Conservation (phyloP, 1,140 invertebrate genomes). For the Sipha flava region DNA sequence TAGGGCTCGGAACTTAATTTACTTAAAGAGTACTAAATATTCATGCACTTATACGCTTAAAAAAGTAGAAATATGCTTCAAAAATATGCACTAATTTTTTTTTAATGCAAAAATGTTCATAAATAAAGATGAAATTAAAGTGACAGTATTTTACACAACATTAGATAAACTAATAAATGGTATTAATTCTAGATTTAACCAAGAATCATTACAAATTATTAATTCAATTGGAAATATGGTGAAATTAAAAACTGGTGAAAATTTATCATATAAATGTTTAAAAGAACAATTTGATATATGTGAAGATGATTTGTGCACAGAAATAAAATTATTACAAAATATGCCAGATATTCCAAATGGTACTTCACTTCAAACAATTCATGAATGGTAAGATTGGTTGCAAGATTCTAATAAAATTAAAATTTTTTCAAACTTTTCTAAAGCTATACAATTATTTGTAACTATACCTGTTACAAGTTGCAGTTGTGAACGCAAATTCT, state of each 20-base stretch:
- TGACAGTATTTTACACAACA: not conserved
- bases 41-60: too few species aligned
- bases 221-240: not conserved
- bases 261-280: too few species aligned
- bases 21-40: too few species aligned
- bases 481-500: not conserved
- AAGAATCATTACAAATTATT: not conserved
- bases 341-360: not conserved
- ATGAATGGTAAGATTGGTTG: not conserved
- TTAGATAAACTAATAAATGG: not conserved
- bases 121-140: too few species aligned
- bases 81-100: too few species aligned
- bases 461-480: not conserved
- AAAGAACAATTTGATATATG: not conserved
- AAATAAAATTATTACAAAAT: not conserved
- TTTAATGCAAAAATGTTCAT: too few species aligned
- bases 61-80: too few species aligned
- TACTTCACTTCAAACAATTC: not conserved
- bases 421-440: not conserved
- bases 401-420: not conserved
- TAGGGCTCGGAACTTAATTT: too few species aligned
- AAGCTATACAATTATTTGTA: not conserved
- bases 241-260: not conserved
- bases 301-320: not conserved
- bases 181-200: not conserved